A percentile compares a stretch with the other conserved stretches of the same genome.
phyloP scores from a whole-genome alignment of 2,113 vertebrate genomes.

The Cryptotis parvus region DNA sequence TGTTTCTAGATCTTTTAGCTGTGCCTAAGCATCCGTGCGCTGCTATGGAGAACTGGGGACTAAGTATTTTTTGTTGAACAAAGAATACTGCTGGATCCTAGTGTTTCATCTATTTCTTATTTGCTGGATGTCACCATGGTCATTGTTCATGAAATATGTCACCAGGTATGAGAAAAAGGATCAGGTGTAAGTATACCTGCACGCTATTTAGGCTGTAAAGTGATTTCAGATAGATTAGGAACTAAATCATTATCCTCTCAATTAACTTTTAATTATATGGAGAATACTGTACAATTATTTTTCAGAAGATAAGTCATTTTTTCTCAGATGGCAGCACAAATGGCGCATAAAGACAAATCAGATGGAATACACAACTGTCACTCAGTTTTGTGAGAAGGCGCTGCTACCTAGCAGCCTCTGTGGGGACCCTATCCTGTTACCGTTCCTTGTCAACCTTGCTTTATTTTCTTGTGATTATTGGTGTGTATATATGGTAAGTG shows the following conservation, averaged over 20 bases:
- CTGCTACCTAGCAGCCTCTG: not conserved
- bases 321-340: slow-evolving; percentile 23
- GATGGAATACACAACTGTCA: slow-evolving; percentile 22
- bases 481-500: slow-evolving; percentile 64
- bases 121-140: slow-evolving; percentile 95
- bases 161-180: slow-evolving; percentile 89
- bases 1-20: slow-evolving; percentile 93
- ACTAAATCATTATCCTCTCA: not conserved
- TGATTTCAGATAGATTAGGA: slow-evolving; percentile 40
- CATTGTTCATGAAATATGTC: slow-evolving; percentile 93
- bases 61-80: slow-evolving; percentile 95
- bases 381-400: not conserved
- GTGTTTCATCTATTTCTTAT: slow-evolving; percentile 93
- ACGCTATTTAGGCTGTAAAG: slow-evolving; percentile 30
- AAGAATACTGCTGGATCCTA: slow-evolving; percentile 94
- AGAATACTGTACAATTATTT: not conserved
- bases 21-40: slow-evolving; percentile 95
- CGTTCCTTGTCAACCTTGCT: slow-evolving; percentile 46
- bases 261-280: slow-evolving; percentile 56
- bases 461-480: slow-evolving; percentile 67
- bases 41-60: slow-evolving; percentile 96
- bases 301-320: not conserved
- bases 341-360: not conserved
- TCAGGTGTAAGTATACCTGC: slow-evolving; percentile 69
- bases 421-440: not conserved